phyloP scores from a whole-genome alignment of 2,797 vertebrate species.

The Odontamblyopus lacepedii region DNA sequence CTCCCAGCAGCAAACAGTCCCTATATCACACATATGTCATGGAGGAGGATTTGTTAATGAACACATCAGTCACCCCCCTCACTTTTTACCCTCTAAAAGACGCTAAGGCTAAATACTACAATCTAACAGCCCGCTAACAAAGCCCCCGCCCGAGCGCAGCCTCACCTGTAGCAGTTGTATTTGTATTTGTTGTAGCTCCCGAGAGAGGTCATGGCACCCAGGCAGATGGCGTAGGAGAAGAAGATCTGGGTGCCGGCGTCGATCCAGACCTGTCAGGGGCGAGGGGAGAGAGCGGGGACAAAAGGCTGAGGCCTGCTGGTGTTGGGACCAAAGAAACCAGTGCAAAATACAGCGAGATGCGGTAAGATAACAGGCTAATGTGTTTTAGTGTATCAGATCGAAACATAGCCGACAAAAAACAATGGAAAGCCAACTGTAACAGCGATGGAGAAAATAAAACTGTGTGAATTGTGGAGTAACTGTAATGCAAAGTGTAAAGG shows the following conservation, averaged over 20 bases:
- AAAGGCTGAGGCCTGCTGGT: slow-evolving; percentile 63
- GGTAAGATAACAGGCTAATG: neutral
- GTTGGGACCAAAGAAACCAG: slow-evolving; percentile 1
- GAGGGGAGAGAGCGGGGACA: slow-evolving; percentile 29
- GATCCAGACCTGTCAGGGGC: slow-evolving; percentile 89
- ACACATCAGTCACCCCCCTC: slow-evolving; percentile 81
- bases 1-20: slow-evolving; percentile 99
- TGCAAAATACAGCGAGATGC: neutral
- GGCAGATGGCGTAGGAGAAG: slow-evolving; percentile 98
- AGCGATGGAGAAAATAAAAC: no score
- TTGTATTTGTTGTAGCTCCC: slow-evolving; percentile 99
- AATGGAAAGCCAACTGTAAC: no score
- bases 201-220: slow-evolving; percentile 99
- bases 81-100: slow-evolving; percentile 18
- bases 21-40: slow-evolving; percentile 99
- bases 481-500: no score
- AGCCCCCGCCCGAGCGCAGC: slow-evolving; percentile 50
- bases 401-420: no score
- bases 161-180: slow-evolving; percentile 99
- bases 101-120: slow-evolving; percentile 11
- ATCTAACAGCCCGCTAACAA: slow-evolving; percentile 26
- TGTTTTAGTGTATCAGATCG: no score
- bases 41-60: slow-evolving; percentile 98
- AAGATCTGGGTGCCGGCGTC: slow-evolving; percentile 99
- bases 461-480: no score